Percentiles rank a stretch among this genome's conserved stretches.
phyloP scores from a whole-genome alignment of 2,888 invertebrate genomes.

The Tinea semifulvella region DNA sequence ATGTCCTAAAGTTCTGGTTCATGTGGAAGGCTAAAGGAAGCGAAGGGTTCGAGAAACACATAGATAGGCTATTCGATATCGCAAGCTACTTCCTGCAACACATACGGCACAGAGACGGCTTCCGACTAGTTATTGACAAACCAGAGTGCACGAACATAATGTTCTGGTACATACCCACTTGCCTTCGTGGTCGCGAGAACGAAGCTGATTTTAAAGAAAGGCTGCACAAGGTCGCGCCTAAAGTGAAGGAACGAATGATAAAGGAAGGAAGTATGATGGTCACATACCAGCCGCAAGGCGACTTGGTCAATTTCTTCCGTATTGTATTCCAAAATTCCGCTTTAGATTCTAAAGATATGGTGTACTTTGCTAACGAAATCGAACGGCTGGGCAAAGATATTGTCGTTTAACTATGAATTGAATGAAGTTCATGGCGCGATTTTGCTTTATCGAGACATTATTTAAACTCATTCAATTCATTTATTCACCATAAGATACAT shows the following conservation, averaged over 20 bases:
- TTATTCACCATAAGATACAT: too few relatives aligned
- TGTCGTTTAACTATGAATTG: conserved; percentile 32
- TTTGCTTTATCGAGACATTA: too few relatives aligned
- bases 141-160: conserved; percentile 96
- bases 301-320: conserved; percentile 93
- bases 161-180: conserved; percentile 95
- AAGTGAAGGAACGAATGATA: conserved; percentile 95
- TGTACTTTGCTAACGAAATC: conserved; percentile 87
- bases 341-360: conserved; percentile 83
- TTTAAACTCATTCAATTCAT: too few relatives aligned
- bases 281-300: conserved; percentile 90
- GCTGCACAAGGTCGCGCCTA: conserved; percentile 86
- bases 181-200: conserved; percentile 62
- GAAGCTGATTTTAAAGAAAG: conserved; percentile 69
- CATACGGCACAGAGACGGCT: conserved; percentile 74
- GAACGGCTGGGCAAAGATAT: conserved; percentile 81
- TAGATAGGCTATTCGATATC: conserved; percentile 80
- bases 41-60: conserved; percentile 77
- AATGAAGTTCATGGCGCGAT: too few relatives aligned
- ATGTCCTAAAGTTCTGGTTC: conserved; percentile 97
- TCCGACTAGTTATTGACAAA: conserved; percentile 74
- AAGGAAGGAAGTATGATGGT: conserved; percentile 95
- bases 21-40: conserved; percentile 98
- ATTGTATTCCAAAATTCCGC: conserved; percentile 93
- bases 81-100: conserved; percentile 75